phyloP scores from a whole-genome alignment of 2,797 vertebrate species.

The Danio albolineatus region DNA sequence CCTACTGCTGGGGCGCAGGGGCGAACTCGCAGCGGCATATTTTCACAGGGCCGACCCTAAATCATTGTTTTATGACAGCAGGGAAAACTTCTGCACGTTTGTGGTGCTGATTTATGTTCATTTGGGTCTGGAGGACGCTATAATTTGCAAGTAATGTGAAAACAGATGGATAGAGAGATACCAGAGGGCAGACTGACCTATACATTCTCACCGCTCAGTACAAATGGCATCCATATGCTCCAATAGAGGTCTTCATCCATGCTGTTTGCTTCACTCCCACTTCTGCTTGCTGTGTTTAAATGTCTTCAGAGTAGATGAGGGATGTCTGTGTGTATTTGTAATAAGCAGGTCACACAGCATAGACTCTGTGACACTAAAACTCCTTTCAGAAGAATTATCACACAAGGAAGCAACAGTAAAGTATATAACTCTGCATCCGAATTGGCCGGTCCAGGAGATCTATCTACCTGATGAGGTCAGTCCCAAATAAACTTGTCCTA shows the following conservation, averaged over 20 bases:
- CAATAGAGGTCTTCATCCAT: conserved; percentile 80
- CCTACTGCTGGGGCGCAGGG: conserved; percentile 87
- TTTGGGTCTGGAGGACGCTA: conserved; percentile 96
- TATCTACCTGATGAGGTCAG: background rate
- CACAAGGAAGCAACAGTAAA: background rate
- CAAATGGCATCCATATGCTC: conserved; percentile 98
- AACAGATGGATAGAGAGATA: conserved; percentile 99
- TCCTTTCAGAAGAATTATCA: conserved; percentile 5
- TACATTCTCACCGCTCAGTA: conserved; percentile 83
- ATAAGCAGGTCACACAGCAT: conserved; percentile 28
- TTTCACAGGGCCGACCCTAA: conserved; percentile 97
- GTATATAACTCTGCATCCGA: background rate
- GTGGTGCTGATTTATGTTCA: conserved; percentile 95
- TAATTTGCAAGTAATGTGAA: conserved; percentile 97
- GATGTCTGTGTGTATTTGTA: conserved; percentile 16
- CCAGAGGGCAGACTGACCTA: conserved; percentile 87
- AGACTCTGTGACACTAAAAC: conserved; percentile 23
- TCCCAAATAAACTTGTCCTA: too few relatives aligned
- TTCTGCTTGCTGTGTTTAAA: conserved; percentile 22
- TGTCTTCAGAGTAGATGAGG: background rate
- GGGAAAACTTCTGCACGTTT: conserved; percentile 94
- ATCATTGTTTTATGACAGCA: conserved; percentile 99
- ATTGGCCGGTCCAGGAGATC: background rate
- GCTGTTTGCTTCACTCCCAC: conserved; percentile 45
- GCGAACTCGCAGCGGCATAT: conserved; percentile 88